These are phyloP conservation scores for Horisme vitalbata DNA, from an alignment of 2,888 invertebrate species.

Conservation along the genomic window DNA sequence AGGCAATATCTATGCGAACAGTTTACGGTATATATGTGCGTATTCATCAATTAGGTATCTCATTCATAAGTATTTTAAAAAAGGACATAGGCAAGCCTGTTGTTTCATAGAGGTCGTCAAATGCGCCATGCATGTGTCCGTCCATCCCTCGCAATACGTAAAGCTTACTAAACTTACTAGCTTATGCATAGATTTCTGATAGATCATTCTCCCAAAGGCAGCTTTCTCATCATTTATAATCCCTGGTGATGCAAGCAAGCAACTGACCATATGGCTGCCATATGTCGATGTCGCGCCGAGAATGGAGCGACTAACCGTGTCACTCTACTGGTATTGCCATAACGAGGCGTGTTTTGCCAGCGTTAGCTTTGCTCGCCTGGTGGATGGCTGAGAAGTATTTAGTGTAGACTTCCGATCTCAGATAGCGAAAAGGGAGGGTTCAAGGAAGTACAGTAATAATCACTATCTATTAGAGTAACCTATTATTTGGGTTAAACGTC, in stretches of 20 bases:
- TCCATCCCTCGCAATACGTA: neutral
- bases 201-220: neutral
- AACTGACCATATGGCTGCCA: conserved; percentile 40
- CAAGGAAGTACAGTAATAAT: too few relatives aligned
- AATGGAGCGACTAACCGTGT: conserved; percentile 37
- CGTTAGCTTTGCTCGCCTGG: conserved; percentile 13
- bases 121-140: neutral
- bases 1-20: too few relatives aligned
- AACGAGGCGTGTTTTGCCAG: conserved; percentile 20
- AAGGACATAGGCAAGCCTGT: neutral
- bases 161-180: neutral
- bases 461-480: too few relatives aligned
- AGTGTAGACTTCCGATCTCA: neutral
- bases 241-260: conserved; percentile 18
- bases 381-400: conserved; percentile 9
- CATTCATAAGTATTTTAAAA: neutral
- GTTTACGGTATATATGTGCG: too few relatives aligned
- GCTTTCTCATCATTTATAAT: conserved; percentile 16
- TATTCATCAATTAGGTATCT: neutral
- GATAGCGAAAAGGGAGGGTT: neutral
- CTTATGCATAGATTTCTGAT: neutral
- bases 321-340: conserved; percentile 30
- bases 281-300: conserved; percentile 39
- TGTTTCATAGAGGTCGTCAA: neutral
- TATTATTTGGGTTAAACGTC: too few relatives aligned